phyloP scores from a whole-genome alignment of 1,140 invertebrate species.

The Nephila pilipes region DNA sequence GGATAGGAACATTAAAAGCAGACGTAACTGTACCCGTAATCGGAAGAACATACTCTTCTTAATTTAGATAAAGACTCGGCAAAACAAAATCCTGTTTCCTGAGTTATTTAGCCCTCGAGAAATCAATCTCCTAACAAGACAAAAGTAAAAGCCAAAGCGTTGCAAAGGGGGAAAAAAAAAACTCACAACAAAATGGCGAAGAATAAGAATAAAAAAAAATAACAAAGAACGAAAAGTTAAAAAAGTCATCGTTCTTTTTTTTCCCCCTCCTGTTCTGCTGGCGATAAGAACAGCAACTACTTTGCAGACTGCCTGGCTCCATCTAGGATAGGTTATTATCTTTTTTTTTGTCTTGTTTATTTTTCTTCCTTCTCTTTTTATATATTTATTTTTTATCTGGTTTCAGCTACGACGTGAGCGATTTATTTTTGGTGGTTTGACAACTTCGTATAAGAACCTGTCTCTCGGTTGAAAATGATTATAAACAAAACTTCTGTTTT shows the following conservation, averaged over 20 bases:
- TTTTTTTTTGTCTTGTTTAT: neutral
- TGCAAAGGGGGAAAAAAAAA: neutral
- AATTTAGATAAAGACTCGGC: slow-evolving; percentile 69
- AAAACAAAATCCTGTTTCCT: slow-evolving; percentile 64
- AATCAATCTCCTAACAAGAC: slow-evolving; percentile 37
- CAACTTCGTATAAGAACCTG: slow-evolving; percentile 23
- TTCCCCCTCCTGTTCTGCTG: neutral
- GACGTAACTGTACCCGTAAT: slow-evolving; percentile 49
- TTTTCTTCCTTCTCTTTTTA: neutral
- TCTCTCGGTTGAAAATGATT: slow-evolving; percentile 19
- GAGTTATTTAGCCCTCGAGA: slow-evolving; percentile 19
- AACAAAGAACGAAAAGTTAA: neutral
- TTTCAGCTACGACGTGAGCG: neutral
- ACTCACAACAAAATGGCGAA: neutral
- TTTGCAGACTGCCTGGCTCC: slow-evolving; percentile 69
- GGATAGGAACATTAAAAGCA: slow-evolving; percentile 52
- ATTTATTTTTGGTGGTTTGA: slow-evolving; percentile 62
- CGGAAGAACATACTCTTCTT: slow-evolving; percentile 65
- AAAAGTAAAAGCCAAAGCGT: neutral
- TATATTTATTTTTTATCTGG: neutral
- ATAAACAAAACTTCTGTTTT: slow-evolving; percentile 25
- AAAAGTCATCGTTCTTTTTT: neutral
- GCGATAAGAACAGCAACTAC: slow-evolving; percentile 3
- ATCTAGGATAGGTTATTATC: slow-evolving; percentile 25
- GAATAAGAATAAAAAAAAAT: slow-evolving; percentile 1